phyloP scores from a whole-genome alignment of 2,888 invertebrate species.

The Mechanitis mazaeus region DNA sequence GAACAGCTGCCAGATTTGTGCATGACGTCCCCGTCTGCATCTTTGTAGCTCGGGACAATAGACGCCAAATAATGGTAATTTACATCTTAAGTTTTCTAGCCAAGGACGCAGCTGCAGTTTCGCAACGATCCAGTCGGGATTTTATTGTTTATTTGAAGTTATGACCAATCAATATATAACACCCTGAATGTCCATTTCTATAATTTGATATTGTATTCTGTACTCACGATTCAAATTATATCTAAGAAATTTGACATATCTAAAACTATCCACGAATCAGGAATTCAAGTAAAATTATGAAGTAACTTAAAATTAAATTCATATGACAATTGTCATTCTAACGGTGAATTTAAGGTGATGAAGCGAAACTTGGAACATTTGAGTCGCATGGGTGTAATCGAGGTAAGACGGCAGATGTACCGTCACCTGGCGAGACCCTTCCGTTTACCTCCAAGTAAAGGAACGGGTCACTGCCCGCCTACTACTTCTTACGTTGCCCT shows the following conservation, averaged over 20 bases:
- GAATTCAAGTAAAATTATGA: too few relatives aligned
- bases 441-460: conserved; percentile 52
- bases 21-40: conserved; percentile 72
- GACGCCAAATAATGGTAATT: conserved; percentile 70
- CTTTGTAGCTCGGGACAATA: conserved; percentile 65
- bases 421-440: conserved; percentile 74
- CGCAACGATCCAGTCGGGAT: conserved; percentile 39
- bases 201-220: too few relatives aligned
- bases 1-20: conserved; percentile 74
- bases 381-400: conserved; percentile 50
- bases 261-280: too few relatives aligned
- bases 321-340: conserved; percentile 30
- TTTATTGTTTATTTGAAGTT: conserved; percentile 38
- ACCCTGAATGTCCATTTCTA: background rate
- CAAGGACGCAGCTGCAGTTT: conserved; percentile 72
- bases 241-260: too few relatives aligned
- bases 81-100: conserved; percentile 73
- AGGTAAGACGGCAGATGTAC: conserved; percentile 71
- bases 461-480: conserved; percentile 71
- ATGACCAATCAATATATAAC: conserved; percentile 12
- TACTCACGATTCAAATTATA: too few relatives aligned
- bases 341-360: conserved; percentile 49
- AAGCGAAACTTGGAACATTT: conserved; percentile 51
- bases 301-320: too few relatives aligned
- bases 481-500: conserved; percentile 58